Percentiles rank a stretch among this genome's conserved stretches.
phyloP scores from a whole-genome alignment of 2,113 vertebrate genomes.

The Zosterops borbonicus region DNA sequence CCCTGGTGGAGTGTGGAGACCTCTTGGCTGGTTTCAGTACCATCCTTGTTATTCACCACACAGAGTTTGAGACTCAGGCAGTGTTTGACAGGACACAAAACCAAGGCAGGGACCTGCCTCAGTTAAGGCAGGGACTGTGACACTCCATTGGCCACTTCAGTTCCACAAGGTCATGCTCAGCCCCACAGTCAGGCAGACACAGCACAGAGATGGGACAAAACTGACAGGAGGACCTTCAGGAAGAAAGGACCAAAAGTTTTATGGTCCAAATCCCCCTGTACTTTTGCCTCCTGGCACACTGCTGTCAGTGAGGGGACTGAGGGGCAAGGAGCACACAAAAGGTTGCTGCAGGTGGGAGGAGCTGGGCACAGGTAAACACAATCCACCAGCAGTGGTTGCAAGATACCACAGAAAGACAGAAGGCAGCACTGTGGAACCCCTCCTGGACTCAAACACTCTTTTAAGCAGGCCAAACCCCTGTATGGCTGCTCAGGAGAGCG shows the following conservation, averaged over 20 bases:
- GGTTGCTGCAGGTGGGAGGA: too few species aligned
- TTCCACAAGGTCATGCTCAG: neutral
- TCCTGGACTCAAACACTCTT: neutral
- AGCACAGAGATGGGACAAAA: neutral
- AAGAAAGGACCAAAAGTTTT: neutral
- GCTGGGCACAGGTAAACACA: neutral
- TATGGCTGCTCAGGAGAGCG: neutral
- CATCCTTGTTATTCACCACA: neutral
- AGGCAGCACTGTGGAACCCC: neutral
- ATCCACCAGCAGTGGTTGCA: neutral
- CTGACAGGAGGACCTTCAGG: neutral
- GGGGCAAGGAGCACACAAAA: neutral
- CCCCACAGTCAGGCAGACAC: neutral
- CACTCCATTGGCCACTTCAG: neutral
- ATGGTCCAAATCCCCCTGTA: accelerated
- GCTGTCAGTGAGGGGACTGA: neutral
- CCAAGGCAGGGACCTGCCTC: neutral
- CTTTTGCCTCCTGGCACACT: neutral
- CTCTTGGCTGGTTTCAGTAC: neutral
- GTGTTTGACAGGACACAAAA: neutral
- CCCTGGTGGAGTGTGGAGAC: neutral
- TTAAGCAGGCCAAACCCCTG: neutral
- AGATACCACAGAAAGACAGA: neutral
- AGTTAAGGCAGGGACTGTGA: accelerated
- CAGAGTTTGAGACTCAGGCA: neutral